phyloP scores from a whole-genome alignment of 1,140 invertebrate genomes.

The Phymastichus coffea region DNA sequence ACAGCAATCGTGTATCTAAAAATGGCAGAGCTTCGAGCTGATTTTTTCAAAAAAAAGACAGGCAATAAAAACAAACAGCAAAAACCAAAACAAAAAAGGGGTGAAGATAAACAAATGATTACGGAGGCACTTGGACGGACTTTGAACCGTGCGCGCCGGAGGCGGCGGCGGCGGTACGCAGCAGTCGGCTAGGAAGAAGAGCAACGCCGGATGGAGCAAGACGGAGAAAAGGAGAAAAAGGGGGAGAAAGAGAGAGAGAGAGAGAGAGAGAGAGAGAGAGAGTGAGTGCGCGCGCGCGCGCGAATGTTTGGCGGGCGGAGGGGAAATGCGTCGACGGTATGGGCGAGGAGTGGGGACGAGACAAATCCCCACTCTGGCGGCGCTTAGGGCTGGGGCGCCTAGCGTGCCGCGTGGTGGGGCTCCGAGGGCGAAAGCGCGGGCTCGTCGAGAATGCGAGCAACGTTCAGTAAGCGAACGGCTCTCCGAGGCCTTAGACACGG shows the following conservation, averaged over 20 bases:
- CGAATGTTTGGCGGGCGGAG: background rate
- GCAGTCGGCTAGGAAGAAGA: too few relatives aligned
- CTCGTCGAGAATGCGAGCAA: slow-evolving; percentile 46
- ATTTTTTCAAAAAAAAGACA: too few relatives aligned
- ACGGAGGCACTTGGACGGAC: background rate
- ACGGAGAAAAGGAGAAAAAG: background rate
- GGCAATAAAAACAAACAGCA: too few relatives aligned
- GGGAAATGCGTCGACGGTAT: background rate
- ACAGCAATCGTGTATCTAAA: too few relatives aligned
- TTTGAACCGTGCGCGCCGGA: too few relatives aligned
- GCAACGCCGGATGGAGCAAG: too few relatives aligned
- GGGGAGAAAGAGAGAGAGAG: background rate
- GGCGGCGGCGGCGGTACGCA: too few relatives aligned
- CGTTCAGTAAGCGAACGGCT: slow-evolving; percentile 55
- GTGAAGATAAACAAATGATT: too few relatives aligned
- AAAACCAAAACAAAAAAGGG: too few relatives aligned
- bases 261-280: background rate
- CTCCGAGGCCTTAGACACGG: slow-evolving; percentile 37
- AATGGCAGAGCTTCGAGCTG: too few relatives aligned
- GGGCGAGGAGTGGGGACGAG: slow-evolving; percentile 20
- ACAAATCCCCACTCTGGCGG: too few relatives aligned
- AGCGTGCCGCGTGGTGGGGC: slow-evolving; percentile 32
- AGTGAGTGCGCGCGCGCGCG: background rate
- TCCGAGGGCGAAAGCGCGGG: slow-evolving; percentile 51
- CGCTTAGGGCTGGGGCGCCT: too few relatives aligned